Conservation (phyloP, 2,113 vertebrate genomes). For the Strigops habroptila region DNA sequence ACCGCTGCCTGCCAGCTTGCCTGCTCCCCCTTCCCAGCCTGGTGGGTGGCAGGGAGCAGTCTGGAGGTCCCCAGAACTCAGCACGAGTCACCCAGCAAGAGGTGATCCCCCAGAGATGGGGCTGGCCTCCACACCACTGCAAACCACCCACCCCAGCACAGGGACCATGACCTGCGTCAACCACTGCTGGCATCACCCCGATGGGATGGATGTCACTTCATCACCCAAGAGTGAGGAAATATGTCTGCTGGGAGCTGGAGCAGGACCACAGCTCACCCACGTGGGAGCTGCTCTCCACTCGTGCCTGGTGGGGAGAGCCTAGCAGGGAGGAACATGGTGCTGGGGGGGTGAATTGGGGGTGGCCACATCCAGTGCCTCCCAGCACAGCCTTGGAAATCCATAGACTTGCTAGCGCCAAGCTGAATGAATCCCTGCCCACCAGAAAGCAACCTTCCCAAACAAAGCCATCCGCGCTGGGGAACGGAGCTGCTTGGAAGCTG, state of each 20-base stretch:
- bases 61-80: background rate
- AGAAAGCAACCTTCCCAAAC: background rate
- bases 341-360: accelerated
- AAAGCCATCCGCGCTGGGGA: background rate
- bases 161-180: background rate
- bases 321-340: accelerated
- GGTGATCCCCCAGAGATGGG: background rate
- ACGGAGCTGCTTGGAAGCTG: accelerated
- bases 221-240: accelerated
- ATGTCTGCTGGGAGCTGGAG: background rate
- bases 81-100: background rate
- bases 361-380: background rate
- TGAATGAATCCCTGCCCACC: background rate
- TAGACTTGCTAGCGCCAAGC: background rate
- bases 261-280: background rate
- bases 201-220: accelerated
- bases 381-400: background rate
- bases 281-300: background rate
- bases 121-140: background rate
- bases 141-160: background rate
- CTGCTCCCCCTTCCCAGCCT: background rate
- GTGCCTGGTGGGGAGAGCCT: accelerated
- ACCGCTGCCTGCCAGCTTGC: accelerated
- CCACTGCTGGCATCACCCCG: background rate
- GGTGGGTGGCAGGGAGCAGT: accelerated